Conservation (phyloP, 2,797 vertebrate genomes). For the Lutjanus argentimaculatus region DNA sequence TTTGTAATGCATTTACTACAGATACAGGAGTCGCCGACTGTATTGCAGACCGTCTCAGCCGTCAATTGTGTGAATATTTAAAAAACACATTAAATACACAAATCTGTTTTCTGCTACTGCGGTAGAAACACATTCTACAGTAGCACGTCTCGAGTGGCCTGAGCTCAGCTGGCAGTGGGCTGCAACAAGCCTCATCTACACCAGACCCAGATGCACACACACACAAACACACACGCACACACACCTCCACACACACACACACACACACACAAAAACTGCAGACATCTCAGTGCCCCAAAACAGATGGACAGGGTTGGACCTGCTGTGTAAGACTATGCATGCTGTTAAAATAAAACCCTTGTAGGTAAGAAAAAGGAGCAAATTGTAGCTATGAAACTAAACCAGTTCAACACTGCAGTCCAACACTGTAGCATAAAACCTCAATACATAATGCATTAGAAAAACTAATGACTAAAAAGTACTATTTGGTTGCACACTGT, state of each 20-base stretch:
- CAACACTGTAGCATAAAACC: not conserved
- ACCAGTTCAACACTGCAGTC: conserved; percentile 1
- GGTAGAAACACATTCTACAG: not conserved
- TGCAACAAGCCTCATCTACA: conserved; percentile 25
- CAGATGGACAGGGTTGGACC: conserved; percentile 39
- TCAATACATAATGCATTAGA: not conserved
- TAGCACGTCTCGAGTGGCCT: conserved; percentile 6
- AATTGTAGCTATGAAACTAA: conserved; percentile 11
- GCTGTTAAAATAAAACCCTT: conserved; percentile 23
- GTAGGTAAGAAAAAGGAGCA: not conserved
- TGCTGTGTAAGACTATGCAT: conserved; percentile 27
- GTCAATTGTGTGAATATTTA: not conserved
- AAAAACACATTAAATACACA: not conserved
- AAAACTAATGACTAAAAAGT: not conserved
- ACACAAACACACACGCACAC: conserved; percentile 9
- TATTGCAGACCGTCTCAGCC: not conserved
- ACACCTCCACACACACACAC: conserved; percentile 16
- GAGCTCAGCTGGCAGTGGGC: conserved; percentile 40
- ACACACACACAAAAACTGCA: conserved; percentile 29
- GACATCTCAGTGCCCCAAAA: conserved; percentile 37
- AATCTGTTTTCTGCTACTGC: not conserved
- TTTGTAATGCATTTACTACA: conserved; percentile 14
- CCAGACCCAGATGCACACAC: conserved; percentile 39
- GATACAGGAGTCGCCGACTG: not conserved
- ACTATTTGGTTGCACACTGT: not conserved